Conservation (phyloP, 1,140 invertebrate species). For the Hylaeus volcanicus region DNA sequence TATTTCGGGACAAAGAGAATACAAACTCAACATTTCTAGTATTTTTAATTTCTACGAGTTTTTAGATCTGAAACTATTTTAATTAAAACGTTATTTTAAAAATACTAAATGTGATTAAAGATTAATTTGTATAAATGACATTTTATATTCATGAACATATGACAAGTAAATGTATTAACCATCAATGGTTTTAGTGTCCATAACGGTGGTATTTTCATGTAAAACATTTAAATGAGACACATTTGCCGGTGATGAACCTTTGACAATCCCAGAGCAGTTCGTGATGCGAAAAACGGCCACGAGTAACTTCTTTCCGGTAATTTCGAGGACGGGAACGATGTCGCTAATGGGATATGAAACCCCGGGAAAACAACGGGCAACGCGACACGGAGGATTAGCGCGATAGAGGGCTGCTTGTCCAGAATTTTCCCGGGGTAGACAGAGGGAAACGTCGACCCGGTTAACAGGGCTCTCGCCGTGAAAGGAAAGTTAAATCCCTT, state of each 20-base stretch:
- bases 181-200: too few species aligned
- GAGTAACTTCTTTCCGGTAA: not conserved
- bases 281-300: not conserved
- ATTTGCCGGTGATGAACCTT: not conserved
- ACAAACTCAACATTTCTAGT: too few species aligned
- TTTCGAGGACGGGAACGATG: constrained; percentile 23
- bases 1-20: too few species aligned
- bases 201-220: not conserved
- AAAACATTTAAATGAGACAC: not conserved
- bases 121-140: too few species aligned
- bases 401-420: constrained; percentile 59
- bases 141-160: too few species aligned
- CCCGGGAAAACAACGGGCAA: constrained; percentile 59
- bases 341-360: constrained; percentile 62
- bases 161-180: too few species aligned
- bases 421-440: constrained; percentile 65
- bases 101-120: too few species aligned
- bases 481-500: constrained; percentile 80
- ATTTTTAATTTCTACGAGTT: too few species aligned
- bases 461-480: constrained; percentile 73
- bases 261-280: not conserved
- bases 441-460: constrained; percentile 67
- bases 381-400: constrained; percentile 59
- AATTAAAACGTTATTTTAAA: too few species aligned
- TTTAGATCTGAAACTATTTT: too few species aligned